Percentiles rank a stretch among this genome's conserved stretches.
phyloP scores from a whole-genome alignment of 2,113 vertebrate species.

The Scophthalmus maximus region DNA sequence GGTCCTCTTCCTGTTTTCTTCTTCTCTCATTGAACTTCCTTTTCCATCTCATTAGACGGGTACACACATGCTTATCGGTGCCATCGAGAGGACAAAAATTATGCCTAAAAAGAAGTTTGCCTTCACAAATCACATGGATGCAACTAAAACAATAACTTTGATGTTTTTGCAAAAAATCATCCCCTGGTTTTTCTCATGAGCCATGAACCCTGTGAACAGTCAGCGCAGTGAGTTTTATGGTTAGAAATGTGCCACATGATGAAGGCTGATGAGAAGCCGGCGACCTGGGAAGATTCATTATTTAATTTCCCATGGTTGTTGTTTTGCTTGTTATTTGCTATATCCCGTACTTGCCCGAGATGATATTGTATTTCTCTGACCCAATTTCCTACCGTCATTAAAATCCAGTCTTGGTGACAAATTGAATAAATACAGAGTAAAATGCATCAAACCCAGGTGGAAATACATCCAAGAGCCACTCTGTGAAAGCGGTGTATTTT shows the following conservation, averaged over 20 bases:
- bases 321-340: conserved; percentile 25
- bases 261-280: conserved; percentile 20
- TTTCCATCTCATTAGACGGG: conserved; percentile 47
- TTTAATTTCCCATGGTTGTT: conserved; percentile 44
- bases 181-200: background rate
- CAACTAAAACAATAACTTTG: conserved; percentile 9
- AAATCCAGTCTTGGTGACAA: background rate
- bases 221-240: background rate
- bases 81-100: conserved; percentile 5
- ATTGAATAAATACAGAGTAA: conserved; percentile 17
- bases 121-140: background rate
- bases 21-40: conserved; percentile 12
- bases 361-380: conserved; percentile 18
- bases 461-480: background rate
- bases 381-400: conserved; percentile 7
- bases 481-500: background rate
- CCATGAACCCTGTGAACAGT: background rate
- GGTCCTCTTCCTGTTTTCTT: conserved; percentile 4
- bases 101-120: conserved; percentile 20
- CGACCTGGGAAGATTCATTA: conserved; percentile 28
- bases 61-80: conserved; percentile 6
- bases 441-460: background rate
- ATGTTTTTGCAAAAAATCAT: conserved; percentile 9
- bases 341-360: conserved; percentile 5
- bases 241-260: conserved; percentile 28